phyloP scores from a whole-genome alignment of 1,140 invertebrate genomes.

The Lepidurus couesii region DNA sequence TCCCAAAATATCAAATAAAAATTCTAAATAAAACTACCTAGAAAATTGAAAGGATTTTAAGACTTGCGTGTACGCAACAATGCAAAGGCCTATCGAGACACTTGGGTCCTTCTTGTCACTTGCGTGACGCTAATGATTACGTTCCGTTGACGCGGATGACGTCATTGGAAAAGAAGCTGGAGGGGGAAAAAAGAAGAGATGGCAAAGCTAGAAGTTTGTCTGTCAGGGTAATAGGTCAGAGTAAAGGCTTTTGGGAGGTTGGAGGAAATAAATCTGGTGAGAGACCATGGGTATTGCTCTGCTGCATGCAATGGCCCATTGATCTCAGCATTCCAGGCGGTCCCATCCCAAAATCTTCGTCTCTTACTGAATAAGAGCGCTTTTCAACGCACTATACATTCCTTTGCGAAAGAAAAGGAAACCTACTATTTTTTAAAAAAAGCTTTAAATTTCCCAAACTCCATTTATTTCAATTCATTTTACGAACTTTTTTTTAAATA shows the following conservation, averaged over 20 bases:
- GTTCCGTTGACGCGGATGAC: too few species aligned
- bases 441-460: too few species aligned
- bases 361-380: background rate
- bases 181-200: background rate
- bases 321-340: conserved; percentile 6
- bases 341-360: background rate
- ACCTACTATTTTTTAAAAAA: too few species aligned
- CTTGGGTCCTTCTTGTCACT: too few species aligned
- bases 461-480: too few species aligned
- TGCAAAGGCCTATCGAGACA: too few species aligned
- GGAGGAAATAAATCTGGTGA: background rate
- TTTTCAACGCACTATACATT: background rate
- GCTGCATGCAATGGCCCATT: conserved; percentile 11
- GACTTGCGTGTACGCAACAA: too few species aligned
- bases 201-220: background rate
- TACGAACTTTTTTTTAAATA: too few species aligned
- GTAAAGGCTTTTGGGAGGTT: background rate
- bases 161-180: background rate
- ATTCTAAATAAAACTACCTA: too few species aligned
- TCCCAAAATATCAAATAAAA: too few species aligned
- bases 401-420: background rate
- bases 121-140: too few species aligned
- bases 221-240: background rate
- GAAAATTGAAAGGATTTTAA: too few species aligned
- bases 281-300: background rate